Percentiles rank a stretch among this genome's conserved stretches.
phyloP scores from a whole-genome alignment of 2,113 vertebrate species.

The Hydropotes inermis region DNA sequence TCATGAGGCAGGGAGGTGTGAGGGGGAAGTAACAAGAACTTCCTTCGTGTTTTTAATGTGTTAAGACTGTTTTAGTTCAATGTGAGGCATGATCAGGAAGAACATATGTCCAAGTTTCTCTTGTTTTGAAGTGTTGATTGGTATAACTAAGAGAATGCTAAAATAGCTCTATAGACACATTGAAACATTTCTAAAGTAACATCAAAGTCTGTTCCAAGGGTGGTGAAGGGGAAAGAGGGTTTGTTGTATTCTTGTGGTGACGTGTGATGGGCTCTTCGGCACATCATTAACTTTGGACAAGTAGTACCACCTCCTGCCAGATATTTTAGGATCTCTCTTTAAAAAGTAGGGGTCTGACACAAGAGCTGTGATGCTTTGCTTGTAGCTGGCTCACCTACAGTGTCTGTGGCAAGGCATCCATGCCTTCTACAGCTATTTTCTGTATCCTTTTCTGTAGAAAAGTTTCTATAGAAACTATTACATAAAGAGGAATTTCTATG shows the following conservation, averaged over 20 bases:
- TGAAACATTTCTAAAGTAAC: conserved; percentile 75
- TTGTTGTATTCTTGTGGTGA: conserved; percentile 28
- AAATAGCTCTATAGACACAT: conserved; percentile 80
- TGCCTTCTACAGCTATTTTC: neutral
- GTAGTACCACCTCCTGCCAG: neutral
- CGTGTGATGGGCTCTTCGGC: conserved; percentile 8
- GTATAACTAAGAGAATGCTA: conserved; percentile 79
- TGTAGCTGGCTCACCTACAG: neutral
- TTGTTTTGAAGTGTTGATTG: conserved; percentile 81
- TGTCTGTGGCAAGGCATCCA: neutral
- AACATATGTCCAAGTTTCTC: conserved; percentile 83
- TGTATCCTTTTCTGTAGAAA: neutral
- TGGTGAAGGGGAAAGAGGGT: neutral
- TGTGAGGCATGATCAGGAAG: conserved; percentile 78
- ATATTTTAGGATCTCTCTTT: neutral
- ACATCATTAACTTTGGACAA: conserved; percentile 40
- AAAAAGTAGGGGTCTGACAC: neutral
- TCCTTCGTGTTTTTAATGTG: conserved; percentile 74
- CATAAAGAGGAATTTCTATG: neutral
- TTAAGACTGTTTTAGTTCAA: conserved; percentile 78
- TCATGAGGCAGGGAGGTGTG: conserved; percentile 67
- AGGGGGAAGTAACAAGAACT: conserved; percentile 72
- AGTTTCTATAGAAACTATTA: conserved; percentile 32
- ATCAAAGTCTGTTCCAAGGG: conserved; percentile 62
- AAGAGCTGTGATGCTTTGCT: conserved; percentile 5